Conservation (phyloP, 2,797 vertebrate genomes). For the Sternotherus odoratus region DNA sequence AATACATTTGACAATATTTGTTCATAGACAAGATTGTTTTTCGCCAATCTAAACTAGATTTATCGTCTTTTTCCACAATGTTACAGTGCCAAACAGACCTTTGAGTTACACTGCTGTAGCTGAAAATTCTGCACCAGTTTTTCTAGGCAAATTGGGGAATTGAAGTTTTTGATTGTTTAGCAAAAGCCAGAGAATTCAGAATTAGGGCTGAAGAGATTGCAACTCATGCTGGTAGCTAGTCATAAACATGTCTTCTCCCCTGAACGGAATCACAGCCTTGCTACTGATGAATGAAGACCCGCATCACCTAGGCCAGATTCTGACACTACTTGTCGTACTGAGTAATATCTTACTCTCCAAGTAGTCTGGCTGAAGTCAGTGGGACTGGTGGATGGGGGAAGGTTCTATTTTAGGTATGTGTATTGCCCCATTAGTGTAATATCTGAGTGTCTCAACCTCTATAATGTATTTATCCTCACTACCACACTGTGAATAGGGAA, state of each 20-base stretch:
- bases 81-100: conserved; percentile 81
- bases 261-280: neutral
- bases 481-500: neutral
- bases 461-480: neutral
- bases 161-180: conserved; percentile 57
- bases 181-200: conserved; percentile 27
- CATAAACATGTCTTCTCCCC: neutral
- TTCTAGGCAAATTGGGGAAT: conserved; percentile 62
- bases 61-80: conserved; percentile 56
- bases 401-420: neutral
- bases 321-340: neutral
- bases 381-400: neutral
- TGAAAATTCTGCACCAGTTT: conserved; percentile 71
- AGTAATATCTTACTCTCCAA: neutral
- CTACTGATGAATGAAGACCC: neutral
- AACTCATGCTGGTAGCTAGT: neutral
- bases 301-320: neutral
- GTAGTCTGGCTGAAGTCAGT: neutral
- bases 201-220: conserved; percentile 37
- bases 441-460: neutral
- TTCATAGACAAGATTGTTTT: conserved; percentile 72
- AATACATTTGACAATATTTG: conserved; percentile 74
- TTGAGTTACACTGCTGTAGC: conserved; percentile 62
- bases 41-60: conserved; percentile 70
- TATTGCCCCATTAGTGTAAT: neutral